Conservation (phyloP, 2,113 vertebrate genomes). For the Hyla sarda region DNA sequence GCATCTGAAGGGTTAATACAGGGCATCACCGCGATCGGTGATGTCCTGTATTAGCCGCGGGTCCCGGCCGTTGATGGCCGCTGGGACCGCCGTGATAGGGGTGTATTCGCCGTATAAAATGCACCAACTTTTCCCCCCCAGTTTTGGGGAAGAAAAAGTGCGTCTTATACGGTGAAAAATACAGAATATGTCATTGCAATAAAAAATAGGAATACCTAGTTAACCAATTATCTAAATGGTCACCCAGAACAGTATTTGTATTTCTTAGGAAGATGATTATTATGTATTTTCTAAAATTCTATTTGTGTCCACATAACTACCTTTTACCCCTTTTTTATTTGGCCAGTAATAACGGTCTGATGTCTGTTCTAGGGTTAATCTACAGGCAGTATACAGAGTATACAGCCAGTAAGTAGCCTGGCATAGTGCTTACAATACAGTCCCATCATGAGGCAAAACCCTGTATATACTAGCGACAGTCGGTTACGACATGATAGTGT, state of each 20-base stretch:
- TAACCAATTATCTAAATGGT: background rate
- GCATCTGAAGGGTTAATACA: too few relatives aligned
- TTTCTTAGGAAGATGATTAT: background rate
- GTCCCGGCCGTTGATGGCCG: too few relatives aligned
- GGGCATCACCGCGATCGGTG: too few relatives aligned
- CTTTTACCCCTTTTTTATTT: background rate
- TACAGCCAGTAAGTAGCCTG: background rate
- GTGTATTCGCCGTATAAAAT: too few relatives aligned
- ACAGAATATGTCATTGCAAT: too few relatives aligned
- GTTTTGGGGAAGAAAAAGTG: too few relatives aligned
- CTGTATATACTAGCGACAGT: background rate
- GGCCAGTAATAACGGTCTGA: too few relatives aligned
- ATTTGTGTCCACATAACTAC: background rate
- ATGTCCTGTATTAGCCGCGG: too few relatives aligned
- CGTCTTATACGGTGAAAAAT: too few relatives aligned
- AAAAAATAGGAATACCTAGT: too few relatives aligned
- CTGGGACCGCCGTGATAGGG: too few relatives aligned
- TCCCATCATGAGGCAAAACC: background rate
- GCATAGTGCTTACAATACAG: background rate
- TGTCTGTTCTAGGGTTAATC: background rate
- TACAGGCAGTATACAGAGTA: background rate
- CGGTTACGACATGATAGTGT: background rate
- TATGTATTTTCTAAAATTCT: background rate
- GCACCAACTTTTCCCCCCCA: too few relatives aligned
- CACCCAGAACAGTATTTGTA: background rate